Evolutionary conservation across 2,113 vertebrate genomes (phyloP).

Genomic region (Jacana jacana): DNA sequence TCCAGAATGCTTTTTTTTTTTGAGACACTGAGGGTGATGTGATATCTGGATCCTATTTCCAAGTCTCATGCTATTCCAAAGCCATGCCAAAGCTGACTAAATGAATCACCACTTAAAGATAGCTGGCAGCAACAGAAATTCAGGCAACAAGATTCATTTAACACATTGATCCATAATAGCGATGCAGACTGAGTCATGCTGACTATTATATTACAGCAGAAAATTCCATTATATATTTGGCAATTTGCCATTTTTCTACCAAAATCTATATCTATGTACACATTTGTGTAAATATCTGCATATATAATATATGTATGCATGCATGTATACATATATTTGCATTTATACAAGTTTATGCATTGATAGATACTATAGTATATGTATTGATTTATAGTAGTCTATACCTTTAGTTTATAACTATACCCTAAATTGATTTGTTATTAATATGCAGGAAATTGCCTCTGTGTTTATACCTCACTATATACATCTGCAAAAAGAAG

Average conservation of each 20-base stretch:
- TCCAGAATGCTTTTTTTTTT: not conserved
- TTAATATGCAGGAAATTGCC: not conserved
- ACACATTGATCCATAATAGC: not conserved
- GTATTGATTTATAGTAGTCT: not conserved
- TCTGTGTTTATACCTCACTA: not conserved
- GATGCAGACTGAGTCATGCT: not conserved
- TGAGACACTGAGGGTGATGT: not conserved
- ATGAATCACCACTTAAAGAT: conserved; percentile 12
- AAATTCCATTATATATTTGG: not conserved
- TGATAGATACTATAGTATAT: not conserved
- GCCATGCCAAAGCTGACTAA: conserved; percentile 1
- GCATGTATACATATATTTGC: not conserved
- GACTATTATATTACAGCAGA: not conserved
- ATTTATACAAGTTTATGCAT: not conserved
- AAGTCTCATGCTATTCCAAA: not conserved
- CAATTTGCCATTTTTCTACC: not conserved
- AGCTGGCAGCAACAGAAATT: conserved; percentile 8
- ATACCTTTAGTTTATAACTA: not conserved
- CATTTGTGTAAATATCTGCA: not conserved
- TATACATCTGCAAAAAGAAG: not conserved
- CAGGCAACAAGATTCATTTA: conserved; percentile 17
- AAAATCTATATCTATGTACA: not conserved
- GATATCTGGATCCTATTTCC: not conserved
- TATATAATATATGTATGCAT: not conserved
- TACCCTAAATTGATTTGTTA: not conserved